Evolutionary conservation across 2,888 invertebrate genomes (phyloP).

Genomic region (Erebia palarica): DNA sequence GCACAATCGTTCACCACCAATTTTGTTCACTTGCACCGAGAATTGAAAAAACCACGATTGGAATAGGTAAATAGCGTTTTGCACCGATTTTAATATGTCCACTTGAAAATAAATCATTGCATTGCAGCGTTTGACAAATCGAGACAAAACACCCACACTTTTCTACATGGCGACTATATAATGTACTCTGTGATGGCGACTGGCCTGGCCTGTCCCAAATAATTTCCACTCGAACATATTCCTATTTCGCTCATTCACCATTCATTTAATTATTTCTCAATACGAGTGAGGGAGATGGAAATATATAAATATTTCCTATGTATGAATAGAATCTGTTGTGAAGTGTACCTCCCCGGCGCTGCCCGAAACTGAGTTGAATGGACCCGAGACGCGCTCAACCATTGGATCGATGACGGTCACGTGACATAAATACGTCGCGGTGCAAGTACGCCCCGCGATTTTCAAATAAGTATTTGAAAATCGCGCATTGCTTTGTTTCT

Average conservation of each 20-base stretch:
- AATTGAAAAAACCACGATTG: conserved; percentile 51
- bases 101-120: conserved; percentile 79
- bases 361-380: conserved; percentile 78
- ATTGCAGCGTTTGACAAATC: conserved; percentile 79
- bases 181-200: too few species aligned
- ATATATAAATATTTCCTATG: conserved; percentile 77
- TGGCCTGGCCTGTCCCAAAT: conserved; percentile 75
- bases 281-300: conserved; percentile 70
- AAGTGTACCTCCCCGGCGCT: conserved; percentile 72
- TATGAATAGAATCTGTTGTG: conserved; percentile 80
- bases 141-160: conserved; percentile 79
- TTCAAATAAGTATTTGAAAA: too few species aligned
- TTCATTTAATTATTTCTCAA: conserved; percentile 79
- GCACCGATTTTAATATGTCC: conserved; percentile 66
- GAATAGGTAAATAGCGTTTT: conserved; percentile 61
- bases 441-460: conserved; percentile 55
- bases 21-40: conserved; percentile 56
- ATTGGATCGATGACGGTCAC: conserved; percentile 82
- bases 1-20: conserved; percentile 61
- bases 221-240: conserved; percentile 79
- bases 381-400: conserved; percentile 81
- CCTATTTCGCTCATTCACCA: conserved; percentile 77
- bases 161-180: conserved; percentile 79
- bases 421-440: conserved; percentile 73
- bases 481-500: neutral